Evolutionary conservation across 2,888 invertebrate species (phyloP).

Genomic region (Sinhomidia bicolor): DNA sequence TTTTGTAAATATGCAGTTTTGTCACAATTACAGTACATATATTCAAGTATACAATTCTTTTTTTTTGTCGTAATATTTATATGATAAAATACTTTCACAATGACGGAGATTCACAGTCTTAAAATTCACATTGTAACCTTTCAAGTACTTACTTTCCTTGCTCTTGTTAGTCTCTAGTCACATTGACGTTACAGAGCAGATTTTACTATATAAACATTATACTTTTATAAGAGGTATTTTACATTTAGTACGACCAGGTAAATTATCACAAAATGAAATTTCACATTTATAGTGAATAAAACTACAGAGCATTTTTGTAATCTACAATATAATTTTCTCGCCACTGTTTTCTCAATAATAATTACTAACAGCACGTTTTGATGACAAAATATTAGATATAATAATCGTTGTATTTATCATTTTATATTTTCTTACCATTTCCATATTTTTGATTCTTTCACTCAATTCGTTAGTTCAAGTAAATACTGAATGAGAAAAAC

Average conservation of each 20-base stretch:
- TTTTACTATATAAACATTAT: background rate
- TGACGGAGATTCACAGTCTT: conserved; percentile 68
- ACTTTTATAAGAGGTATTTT: background rate
- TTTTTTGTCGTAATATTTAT: conserved; percentile 12
- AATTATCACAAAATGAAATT: conserved; percentile 40
- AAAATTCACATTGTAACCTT: conserved; percentile 65
- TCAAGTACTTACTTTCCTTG: conserved; percentile 20
- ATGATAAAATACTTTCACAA: conserved; percentile 52
- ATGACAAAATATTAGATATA: too few species aligned
- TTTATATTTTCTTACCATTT: background rate
- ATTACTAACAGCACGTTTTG: too few species aligned
- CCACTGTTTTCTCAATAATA: too few species aligned
- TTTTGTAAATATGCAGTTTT: background rate
- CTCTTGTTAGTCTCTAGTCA: background rate
- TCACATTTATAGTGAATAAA: background rate
- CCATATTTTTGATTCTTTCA: background rate
- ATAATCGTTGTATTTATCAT: too few species aligned
- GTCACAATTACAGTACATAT: background rate
- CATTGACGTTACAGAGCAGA: background rate
- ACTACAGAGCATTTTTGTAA: background rate
- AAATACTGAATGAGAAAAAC: background rate
- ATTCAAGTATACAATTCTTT: background rate
- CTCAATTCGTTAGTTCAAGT: background rate
- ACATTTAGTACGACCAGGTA: background rate
- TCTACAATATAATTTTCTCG: background rate